Evolutionary conservation across 1,140 invertebrate genomes (phyloP).

Genomic region (Ericerus pela): DNA sequence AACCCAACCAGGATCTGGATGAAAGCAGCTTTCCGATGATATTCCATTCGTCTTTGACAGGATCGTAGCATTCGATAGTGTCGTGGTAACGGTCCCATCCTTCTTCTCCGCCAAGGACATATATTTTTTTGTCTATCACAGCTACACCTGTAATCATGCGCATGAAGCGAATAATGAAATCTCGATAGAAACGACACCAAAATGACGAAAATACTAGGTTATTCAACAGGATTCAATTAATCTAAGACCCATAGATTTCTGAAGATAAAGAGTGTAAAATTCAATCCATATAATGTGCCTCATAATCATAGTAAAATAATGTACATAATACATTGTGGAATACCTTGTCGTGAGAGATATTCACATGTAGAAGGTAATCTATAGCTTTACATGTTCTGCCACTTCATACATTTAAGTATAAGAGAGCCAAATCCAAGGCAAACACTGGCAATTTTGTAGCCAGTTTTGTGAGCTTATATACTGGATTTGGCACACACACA

Average conservation of each 20-base stretch:
- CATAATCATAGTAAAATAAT: background rate
- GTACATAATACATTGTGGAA: too few relatives aligned
- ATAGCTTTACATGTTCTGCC: too few relatives aligned
- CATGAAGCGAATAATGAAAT: conserved; percentile 3
- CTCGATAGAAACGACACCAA: background rate
- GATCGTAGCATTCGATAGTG: conserved; percentile 38
- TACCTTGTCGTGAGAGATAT: too few relatives aligned
- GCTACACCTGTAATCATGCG: conserved; percentile 33
- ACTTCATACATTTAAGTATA: too few relatives aligned
- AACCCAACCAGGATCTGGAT: conserved; percentile 37
- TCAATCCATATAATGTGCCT: background rate
- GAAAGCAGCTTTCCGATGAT: conserved; percentile 38
- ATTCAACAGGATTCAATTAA: too few relatives aligned
- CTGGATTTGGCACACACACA: too few relatives aligned
- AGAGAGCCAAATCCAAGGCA: too few relatives aligned
- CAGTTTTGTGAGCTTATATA: too few relatives aligned
- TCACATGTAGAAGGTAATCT: too few relatives aligned
- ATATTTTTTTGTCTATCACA: conserved; percentile 35
- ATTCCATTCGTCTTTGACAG: conserved; percentile 33
- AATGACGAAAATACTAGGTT: background rate
- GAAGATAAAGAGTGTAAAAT: background rate
- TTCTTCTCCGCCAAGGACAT: conserved; percentile 38
- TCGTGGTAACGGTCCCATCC: conserved; percentile 37
- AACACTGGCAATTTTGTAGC: too few relatives aligned
- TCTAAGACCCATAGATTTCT: background rate